phyloP scores from a whole-genome alignment of 2,113 vertebrate species.

The Labeo rohita region DNA sequence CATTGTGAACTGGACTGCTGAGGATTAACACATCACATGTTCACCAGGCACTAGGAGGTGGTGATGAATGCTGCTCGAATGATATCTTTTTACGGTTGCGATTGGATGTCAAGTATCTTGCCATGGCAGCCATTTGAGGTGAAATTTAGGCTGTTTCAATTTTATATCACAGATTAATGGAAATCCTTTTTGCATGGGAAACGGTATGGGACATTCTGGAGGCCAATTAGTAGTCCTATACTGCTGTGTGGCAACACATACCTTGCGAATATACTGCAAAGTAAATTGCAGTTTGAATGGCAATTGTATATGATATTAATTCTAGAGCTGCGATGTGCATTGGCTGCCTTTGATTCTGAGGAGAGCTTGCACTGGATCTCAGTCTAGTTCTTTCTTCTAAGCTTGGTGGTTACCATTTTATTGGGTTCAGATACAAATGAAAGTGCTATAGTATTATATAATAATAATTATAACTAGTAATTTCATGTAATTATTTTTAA shows the following conservation, averaged over 20 bases:
- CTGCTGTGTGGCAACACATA: background rate
- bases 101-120: conserved; percentile 39
- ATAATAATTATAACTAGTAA: background rate
- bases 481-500: background rate
- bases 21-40: conserved; percentile 62
- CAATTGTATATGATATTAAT: background rate
- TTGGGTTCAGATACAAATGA: background rate
- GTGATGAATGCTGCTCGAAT: conserved; percentile 31
- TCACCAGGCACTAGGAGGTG: conserved; percentile 5
- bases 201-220: background rate
- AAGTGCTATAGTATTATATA: background rate
- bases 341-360: background rate
- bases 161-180: background rate
- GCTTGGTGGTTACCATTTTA: background rate
- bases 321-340: background rate
- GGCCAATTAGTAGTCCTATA: background rate
- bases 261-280: background rate
- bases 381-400: background rate
- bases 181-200: background rate
- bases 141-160: background rate
- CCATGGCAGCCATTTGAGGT: background rate
- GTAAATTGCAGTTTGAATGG: background rate
- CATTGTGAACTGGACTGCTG: conserved; percentile 38
- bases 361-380: background rate
- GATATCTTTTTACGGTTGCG: conserved; percentile 13